Evolutionary conservation across 1,140 invertebrate genomes (phyloP).

Genomic region (Macrocentrus cingulum): DNA sequence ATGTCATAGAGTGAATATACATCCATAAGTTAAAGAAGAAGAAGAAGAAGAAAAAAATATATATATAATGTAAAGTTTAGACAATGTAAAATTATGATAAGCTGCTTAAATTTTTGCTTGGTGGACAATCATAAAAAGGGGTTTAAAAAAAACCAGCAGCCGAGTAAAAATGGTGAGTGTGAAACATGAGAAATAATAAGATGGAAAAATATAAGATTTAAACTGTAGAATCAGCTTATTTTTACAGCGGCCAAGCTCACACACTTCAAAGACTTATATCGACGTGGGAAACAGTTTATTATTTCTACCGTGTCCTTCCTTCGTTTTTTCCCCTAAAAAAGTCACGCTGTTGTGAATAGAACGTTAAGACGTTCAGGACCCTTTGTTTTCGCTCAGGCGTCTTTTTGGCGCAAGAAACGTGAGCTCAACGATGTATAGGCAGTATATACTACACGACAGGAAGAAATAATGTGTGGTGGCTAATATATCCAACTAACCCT

Average conservation of each 20-base stretch:
- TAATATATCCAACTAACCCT: conserved; percentile 13
- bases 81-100: no score
- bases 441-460: neutral
- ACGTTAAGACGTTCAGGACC: neutral
- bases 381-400: neutral
- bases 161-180: conserved; percentile 2
- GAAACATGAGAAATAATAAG: conserved; percentile 6
- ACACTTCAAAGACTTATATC: conserved; percentile 1
- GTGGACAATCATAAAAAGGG: neutral
- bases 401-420: conserved; percentile 5
- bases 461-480: conserved; percentile 13
- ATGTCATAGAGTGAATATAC: conserved; percentile 12
- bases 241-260: conserved; percentile 2
- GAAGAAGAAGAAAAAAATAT: neutral
- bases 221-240: neutral
- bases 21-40: conserved; percentile 3
- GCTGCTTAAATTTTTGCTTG: no score
- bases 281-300: conserved; percentile 9
- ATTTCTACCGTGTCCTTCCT: neutral
- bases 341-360: neutral
- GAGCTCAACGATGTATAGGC: neutral
- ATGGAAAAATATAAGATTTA: neutral
- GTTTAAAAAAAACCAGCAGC: neutral
- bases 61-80: neutral
- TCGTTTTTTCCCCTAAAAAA: neutral